Conservation (phyloP, 2,797 vertebrate species). For the Sebastes vulpes region DNA sequence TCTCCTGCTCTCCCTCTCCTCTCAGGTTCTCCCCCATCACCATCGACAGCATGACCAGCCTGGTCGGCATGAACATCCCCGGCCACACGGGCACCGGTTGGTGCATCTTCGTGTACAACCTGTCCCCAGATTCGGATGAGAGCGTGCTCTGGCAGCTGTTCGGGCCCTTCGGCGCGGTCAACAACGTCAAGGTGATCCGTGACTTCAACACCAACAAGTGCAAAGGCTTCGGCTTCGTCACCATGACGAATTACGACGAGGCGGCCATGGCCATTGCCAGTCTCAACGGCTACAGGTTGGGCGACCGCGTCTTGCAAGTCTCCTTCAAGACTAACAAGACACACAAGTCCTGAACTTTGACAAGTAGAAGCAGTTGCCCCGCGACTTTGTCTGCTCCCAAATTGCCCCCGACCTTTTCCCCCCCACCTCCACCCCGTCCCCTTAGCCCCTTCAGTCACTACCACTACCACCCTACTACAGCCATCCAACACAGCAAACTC, state of each 20-base stretch:
- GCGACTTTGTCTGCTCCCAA: slow-evolving; percentile 71
- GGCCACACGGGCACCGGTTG: slow-evolving; percentile 99
- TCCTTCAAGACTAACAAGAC: slow-evolving; percentile 99
- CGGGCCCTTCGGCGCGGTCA: slow-evolving; percentile 98
- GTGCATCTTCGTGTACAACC: slow-evolving; percentile 99
- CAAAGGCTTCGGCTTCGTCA: slow-evolving; percentile 99
- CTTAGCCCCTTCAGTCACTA: slow-evolving; percentile 78
- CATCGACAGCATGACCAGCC: slow-evolving; percentile 99
- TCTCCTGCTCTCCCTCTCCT: slow-evolving; percentile 33
- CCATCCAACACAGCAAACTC: slow-evolving; percentile 86
- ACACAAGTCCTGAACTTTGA: slow-evolving; percentile 98
- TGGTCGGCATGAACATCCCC: slow-evolving; percentile 99
- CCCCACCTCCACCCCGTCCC: slow-evolving; percentile 62
- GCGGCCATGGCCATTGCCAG: slow-evolving; percentile 99
- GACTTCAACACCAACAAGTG: slow-evolving; percentile 99
- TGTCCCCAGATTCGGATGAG: slow-evolving; percentile 99
- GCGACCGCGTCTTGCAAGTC: slow-evolving; percentile 99
- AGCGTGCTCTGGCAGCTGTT: slow-evolving; percentile 99
- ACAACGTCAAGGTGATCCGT: slow-evolving; percentile 99
- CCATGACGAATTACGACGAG: slow-evolving; percentile 99
- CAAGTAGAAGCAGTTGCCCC: slow-evolving; percentile 76
- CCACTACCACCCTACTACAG: slow-evolving; percentile 84
- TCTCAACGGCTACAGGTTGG: slow-evolving; percentile 99
- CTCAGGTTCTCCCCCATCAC: slow-evolving; percentile 99
- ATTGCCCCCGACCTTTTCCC: slow-evolving; percentile 58